Evolutionary conservation across 2,888 invertebrate species (phyloP).

Genomic region (Lepeophtheirus nordmannii): DNA sequence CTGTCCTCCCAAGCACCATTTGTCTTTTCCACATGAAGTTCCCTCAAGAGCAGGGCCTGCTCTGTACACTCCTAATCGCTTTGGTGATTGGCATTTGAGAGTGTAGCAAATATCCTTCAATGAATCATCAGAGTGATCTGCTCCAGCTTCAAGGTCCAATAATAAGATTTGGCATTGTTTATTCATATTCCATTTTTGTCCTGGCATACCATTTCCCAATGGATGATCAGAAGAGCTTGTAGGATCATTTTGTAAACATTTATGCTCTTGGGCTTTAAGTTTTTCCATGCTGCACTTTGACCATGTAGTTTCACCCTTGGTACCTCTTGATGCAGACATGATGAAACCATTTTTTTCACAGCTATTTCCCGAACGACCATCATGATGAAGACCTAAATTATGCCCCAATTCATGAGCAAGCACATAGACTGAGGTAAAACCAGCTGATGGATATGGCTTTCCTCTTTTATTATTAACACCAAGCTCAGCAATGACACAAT

Average conservation of each 20-base stretch:
- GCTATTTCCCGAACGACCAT: background rate
- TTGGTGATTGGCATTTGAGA: constrained; percentile 50
- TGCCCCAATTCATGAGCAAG: constrained; percentile 67
- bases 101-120: constrained; percentile 39
- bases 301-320: constrained; percentile 46
- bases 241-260: background rate
- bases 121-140: constrained; percentile 34
- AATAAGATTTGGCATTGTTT: constrained; percentile 57
- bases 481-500: constrained; percentile 61
- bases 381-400: constrained; percentile 44
- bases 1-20: background rate
- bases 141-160: constrained; percentile 49
- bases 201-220: constrained; percentile 45
- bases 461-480: constrained; percentile 55
- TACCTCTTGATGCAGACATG: constrained; percentile 64
- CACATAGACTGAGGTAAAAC: constrained; percentile 64
- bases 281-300: constrained; percentile 1
- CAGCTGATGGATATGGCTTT: constrained; percentile 62
- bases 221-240: background rate
- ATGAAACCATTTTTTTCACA: constrained; percentile 62
- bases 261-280: background rate
- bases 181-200: constrained; percentile 51
- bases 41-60: constrained; percentile 67
- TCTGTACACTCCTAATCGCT: constrained; percentile 54
- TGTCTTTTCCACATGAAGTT: constrained; percentile 47